phyloP scores from a whole-genome alignment of 2,888 invertebrate species.

The Cheilosia vernalis region DNA sequence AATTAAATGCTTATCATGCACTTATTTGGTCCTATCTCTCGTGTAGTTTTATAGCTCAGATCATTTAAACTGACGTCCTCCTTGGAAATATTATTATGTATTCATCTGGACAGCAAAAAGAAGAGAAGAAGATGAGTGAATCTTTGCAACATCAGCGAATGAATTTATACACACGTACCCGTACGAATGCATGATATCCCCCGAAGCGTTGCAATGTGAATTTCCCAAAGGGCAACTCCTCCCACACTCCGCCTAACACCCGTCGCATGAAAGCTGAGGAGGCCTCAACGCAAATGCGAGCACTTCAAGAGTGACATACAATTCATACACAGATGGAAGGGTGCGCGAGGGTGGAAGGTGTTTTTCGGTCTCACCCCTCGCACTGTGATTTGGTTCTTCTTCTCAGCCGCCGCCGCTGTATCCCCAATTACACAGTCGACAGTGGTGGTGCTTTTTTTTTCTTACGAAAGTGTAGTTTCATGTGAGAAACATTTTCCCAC shows the following conservation, averaged over 20 bases:
- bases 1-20: conserved; percentile 74
- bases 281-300: conserved; percentile 67
- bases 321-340: conserved; percentile 46
- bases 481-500: conserved; percentile 51
- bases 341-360: conserved; percentile 24
- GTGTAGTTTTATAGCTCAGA: conserved; percentile 70
- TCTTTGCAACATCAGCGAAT: conserved; percentile 63
- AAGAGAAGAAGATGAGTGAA: conserved; percentile 24
- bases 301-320: conserved; percentile 63
- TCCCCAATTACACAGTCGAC: conserved; percentile 58
- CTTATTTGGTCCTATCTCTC: conserved; percentile 68
- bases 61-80: conserved; percentile 61
- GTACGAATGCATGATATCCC: conserved; percentile 5
- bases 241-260: conserved; percentile 51
- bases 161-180: conserved; percentile 23
- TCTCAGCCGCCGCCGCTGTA: conserved; percentile 9
- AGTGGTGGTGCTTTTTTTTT: conserved; percentile 16
- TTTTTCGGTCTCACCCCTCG: conserved; percentile 23
- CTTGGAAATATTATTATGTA: conserved; percentile 40
- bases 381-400: conserved; percentile 6
- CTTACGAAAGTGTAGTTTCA: conserved; percentile 63
- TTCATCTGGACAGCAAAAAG: not conserved
- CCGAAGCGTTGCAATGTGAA: conserved; percentile 56
- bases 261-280: conserved; percentile 30
- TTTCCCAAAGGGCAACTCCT: conserved; percentile 72